Conservation (phyloP, 2,113 vertebrate species). For the Centropus unirufus region DNA sequence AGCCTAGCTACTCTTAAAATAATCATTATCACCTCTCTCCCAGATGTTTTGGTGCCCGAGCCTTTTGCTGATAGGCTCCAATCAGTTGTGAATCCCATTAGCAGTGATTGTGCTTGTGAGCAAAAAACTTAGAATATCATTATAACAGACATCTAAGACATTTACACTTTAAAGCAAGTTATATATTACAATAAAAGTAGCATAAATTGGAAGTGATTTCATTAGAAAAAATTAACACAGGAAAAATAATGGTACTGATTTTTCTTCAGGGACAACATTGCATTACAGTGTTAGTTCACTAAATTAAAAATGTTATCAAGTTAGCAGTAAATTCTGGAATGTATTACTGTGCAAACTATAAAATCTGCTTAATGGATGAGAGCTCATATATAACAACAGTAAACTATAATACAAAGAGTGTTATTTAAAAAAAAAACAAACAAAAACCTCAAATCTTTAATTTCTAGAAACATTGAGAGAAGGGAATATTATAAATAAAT, state of each 20-base stretch:
- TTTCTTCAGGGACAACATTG: constrained; percentile 54
- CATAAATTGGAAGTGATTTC: constrained; percentile 65
- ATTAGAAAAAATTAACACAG: constrained; percentile 63
- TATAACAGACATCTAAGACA: constrained; percentile 1
- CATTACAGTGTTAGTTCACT: constrained; percentile 62
- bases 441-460: not conserved
- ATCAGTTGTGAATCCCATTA: constrained; percentile 24
- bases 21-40: not conserved
- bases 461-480: constrained; percentile 11
- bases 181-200: constrained; percentile 43
- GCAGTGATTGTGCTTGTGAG: not conserved
- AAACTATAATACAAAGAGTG: constrained; percentile 8
- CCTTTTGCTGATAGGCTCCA: not conserved
- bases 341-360: constrained; percentile 33
- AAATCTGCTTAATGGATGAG: constrained; percentile 39
- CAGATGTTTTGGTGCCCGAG: not conserved
- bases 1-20: not conserved
- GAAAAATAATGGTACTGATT: constrained; percentile 53
- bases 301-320: constrained; percentile 71
- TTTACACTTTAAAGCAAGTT: constrained; percentile 43
- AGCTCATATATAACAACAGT: constrained; percentile 11
- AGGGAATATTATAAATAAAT: not conserved
- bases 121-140: not conserved
- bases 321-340: constrained; percentile 66
- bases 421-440: too few species aligned